Base-by-base conservation (phyloP, 2,113 vertebrate genomes). In the Strix uralensis region DNA sequence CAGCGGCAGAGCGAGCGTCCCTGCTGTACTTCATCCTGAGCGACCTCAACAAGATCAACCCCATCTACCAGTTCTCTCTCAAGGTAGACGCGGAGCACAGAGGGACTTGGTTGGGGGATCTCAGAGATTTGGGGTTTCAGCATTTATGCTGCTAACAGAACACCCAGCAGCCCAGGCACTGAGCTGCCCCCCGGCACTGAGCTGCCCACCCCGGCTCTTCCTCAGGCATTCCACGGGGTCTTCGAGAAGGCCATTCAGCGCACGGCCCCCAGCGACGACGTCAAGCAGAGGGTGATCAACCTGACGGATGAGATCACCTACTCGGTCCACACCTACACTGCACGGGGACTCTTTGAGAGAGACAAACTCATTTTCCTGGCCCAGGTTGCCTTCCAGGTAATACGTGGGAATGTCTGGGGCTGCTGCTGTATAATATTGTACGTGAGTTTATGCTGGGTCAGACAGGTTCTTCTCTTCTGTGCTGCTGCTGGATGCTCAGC, bases 301-400 rank as follows among this genome's bases (percentile, higher is more conserved):
- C 97, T 98, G 77, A 98, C 92, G 0, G 98, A 98, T 0, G 96
- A 98, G 94, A 98, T 98, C 97, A 98, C 98, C 89, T 98, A 97
- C 67, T 98, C 97, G 0, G 97, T 98, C 82, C 98, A 92, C 4
- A 51, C 80, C 77, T 98, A 98, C 94, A 97, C 98, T 0, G 97
- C 98, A 14, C 97, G 97, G 2, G 98, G 98, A 8, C 98, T 98
- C 90, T 98, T 98, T 16, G 98, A 98, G 90, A 95, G 89, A 9
- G 98, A 98, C 96, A 98, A 98, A 29, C 98, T 98, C 94, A 98
- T 98, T 26, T 98, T 98, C 88, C 96, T 98, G 94, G 98, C 98
- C 22, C 98, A 98, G 51, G 94, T 98, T 5, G 21, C 98, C 3
- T 98, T 98, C 72, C 98, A 98, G 98, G 98, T 98, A 93, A 77